Evolutionary conservation across 2,797 vertebrate genomes (phyloP).

Genomic region (Coregonus sp.): DNA sequence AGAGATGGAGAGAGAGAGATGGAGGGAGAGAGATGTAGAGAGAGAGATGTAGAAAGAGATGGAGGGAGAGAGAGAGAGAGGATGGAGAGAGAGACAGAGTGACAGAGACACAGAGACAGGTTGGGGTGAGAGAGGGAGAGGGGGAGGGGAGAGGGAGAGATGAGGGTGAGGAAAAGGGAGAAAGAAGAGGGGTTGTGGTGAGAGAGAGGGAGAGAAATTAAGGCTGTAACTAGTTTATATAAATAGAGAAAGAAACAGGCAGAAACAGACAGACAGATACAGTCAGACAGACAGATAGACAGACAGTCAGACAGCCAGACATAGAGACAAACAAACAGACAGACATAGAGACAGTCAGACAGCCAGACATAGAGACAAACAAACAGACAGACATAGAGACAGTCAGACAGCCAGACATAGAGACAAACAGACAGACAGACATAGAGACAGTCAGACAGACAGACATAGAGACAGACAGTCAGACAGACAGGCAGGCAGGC

Average conservation of each 20-base stretch:
- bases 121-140: no score
- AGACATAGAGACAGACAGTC: neutral
- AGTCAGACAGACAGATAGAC: neutral
- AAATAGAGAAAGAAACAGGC: neutral
- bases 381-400: neutral
- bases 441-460: neutral
- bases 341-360: neutral
- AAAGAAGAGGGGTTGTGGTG: no score
- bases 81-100: no score
- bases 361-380: neutral
- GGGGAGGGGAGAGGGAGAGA: no score
- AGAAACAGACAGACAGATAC: neutral
- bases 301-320: neutral
- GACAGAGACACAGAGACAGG: no score
- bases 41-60: no score
- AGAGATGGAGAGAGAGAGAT: no score
- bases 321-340: neutral
- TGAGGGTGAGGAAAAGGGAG: no score
- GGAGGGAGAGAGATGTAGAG: no score
- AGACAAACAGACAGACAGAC: neutral
- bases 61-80: neutral
- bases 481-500: neutral
- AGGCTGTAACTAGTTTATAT: no score
- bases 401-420: neutral
- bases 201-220: neutral